Evolutionary conservation across 2,797 vertebrate species (phyloP), one percentile per base, ranked within the genome.

Genomic region (Salmo trutta): DNA sequence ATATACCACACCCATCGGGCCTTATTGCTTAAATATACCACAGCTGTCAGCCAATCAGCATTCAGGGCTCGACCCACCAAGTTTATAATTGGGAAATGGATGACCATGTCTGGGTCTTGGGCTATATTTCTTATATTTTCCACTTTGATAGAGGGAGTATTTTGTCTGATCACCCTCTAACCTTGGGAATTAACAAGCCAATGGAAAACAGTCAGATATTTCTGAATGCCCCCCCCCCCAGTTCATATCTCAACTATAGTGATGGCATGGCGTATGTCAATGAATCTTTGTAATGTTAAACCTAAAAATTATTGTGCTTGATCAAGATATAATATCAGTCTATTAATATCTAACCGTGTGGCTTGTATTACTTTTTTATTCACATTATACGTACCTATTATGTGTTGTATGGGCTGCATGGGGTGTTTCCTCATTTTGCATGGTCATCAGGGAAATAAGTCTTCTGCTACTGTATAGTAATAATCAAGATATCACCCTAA

Each of bases 381-480:
- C 10, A 74, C 53, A 12, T 29, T 51, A 47, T 14, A 10, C 41
- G 0, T 47, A 12, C 51, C 14, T 33, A 68, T 79, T 66, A 31
- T 31, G n/a, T 69, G 72, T n/a, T 85, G 41, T 64, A 75, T 69
- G 82, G 73, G 74, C 87, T 86, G 81, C 85, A 83, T 76, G 82
- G 75, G 82, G 85, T 84, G 82, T 87, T 79, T 75, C 74, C 85
- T 91, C 82, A 87, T 91, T 92, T 91, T 83, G 71, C 74, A 53
- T 62, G 83, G 82, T 86, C 87, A 88, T 19, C 77, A 85, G 92
- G 91, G 91, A 95, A 94, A 94, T 93, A 91, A 92, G 80, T 88
- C 77, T 79, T 83, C 67, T 53, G 81, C 83, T 81, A 79, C 83
- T 62, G 79, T 79, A 91, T 84, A 75, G 80, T 80, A 90, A 89